These are phyloP conservation scores for Leucoma salicis DNA, from an alignment of 2,888 invertebrate genomes.

Conservation along the genomic window DNA sequence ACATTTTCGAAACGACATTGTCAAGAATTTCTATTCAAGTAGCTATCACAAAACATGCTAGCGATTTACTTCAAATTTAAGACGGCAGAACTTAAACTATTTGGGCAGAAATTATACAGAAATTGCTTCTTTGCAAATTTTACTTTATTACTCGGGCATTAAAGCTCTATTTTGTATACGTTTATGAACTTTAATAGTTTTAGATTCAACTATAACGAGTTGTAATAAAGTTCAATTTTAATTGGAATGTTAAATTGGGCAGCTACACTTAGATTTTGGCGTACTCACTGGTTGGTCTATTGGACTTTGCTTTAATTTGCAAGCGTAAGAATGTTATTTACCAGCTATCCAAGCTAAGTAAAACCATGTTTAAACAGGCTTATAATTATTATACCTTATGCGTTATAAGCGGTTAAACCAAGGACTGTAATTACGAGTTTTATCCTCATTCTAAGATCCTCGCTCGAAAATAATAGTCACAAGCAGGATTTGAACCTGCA, in stretches of 20 bases:
- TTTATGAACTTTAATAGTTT: conserved; percentile 5
- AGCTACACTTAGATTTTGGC: conserved; percentile 47
- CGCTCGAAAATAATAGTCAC: too few relatives aligned
- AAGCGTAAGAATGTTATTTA: too few relatives aligned
- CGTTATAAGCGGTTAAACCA: too few relatives aligned
- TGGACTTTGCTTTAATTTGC: too few relatives aligned
- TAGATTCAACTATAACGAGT: conserved; percentile 33
- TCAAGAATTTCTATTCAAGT: conserved; percentile 34
- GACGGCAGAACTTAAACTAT: conserved; percentile 45
- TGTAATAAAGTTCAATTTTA: conserved; percentile 43
- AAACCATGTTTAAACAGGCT: too few relatives aligned
- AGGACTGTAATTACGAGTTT: too few relatives aligned
- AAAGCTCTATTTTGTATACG: conserved; percentile 18
- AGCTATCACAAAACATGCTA: conserved; percentile 37
- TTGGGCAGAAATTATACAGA: conserved; percentile 17
- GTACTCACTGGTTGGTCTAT: conserved; percentile 25
- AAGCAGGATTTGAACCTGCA: too few relatives aligned
- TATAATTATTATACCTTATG: too few relatives aligned
- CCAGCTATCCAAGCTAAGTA: too few relatives aligned
- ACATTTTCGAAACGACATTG: conserved; percentile 17
- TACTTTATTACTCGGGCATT: conserved; percentile 4
- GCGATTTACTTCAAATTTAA: conserved; percentile 38
- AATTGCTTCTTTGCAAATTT: conserved; percentile 12
- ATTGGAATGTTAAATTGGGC: conserved; percentile 30
- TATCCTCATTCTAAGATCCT: too few relatives aligned